phyloP scores from a whole-genome alignment of 2,888 invertebrate species.

The Xestia rhomboidea region DNA sequence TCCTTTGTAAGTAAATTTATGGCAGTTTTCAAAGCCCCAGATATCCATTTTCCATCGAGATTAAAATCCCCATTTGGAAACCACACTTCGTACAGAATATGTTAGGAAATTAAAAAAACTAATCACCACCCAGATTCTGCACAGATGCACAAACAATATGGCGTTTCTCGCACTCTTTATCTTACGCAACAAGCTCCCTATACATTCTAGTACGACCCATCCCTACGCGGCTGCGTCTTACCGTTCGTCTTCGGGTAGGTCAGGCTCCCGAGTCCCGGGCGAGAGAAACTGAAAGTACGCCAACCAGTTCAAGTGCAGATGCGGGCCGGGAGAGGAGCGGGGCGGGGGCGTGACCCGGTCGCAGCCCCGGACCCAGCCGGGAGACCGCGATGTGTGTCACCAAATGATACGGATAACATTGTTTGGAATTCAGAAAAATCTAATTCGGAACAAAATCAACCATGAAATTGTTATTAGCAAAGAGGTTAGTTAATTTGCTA shows the following conservation, averaged over 20 bases:
- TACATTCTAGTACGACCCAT: slow-evolving; percentile 5
- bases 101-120: neutral
- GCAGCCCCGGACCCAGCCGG: slow-evolving; percentile 69
- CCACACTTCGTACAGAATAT: no score
- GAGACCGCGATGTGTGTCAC: slow-evolving; percentile 61
- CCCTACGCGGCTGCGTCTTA: slow-evolving; percentile 44
- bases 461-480: neutral
- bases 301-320: slow-evolving; percentile 85
- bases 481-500: no score
- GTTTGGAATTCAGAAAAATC: slow-evolving; percentile 13
- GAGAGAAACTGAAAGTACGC: slow-evolving; percentile 84
- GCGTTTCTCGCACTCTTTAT: neutral
- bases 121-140: neutral
- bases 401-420: slow-evolving; percentile 51
- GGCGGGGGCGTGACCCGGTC: slow-evolving; percentile 77
- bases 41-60: neutral
- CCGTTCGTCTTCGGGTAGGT: slow-evolving; percentile 81
- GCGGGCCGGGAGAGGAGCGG: slow-evolving; percentile 56
- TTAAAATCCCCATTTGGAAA: neutral
- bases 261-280: slow-evolving; percentile 78
- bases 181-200: neutral
- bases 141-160: neutral
- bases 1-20: neutral
- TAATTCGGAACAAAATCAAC: neutral
- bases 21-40: neutral